A percentile compares a stretch with the other conserved stretches of the same genome.
These are phyloP conservation scores for Hedychridium roseum DNA, from an alignment of 2,888 invertebrate species.

Conservation along the genomic window DNA sequence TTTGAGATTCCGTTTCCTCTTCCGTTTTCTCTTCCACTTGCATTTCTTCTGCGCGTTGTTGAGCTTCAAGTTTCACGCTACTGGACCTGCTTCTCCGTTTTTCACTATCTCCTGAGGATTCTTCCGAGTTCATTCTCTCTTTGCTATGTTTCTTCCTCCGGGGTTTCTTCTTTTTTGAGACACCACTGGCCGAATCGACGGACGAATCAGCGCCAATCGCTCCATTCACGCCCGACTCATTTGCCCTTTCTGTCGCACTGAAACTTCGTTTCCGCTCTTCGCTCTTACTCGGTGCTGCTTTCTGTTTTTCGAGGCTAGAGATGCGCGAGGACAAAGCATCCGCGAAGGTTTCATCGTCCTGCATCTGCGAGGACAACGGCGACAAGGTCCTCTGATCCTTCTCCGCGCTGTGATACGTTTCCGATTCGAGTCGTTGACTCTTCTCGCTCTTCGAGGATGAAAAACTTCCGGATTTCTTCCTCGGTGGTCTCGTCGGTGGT, in stretches of 20 bases:
- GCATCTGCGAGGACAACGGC: constrained; percentile 36
- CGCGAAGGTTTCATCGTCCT: constrained; percentile 57
- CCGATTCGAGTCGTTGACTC: constrained; percentile 49
- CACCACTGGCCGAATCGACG: constrained; percentile 46
- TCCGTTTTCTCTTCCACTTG: constrained; percentile 24
- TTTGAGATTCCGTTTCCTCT: constrained; percentile 21
- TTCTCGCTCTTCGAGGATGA: constrained; percentile 62
- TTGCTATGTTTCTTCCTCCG: constrained; percentile 42
- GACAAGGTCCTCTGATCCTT: constrained; percentile 37
- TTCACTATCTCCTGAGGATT: constrained; percentile 33
- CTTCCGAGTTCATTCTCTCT: constrained; percentile 47
- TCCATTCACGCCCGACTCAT: constrained; percentile 58
- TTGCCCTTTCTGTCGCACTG: constrained; percentile 28
- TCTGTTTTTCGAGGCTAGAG: constrained; percentile 31
- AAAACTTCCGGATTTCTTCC: constrained; percentile 72
- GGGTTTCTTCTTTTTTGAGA: constrained; percentile 57
- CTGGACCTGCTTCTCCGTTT: constrained; percentile 11
- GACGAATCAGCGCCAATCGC: constrained; percentile 65
- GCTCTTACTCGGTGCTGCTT: constrained; percentile 20
- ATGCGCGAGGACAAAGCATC: constrained; percentile 52
- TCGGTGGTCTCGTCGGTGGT: constrained; percentile 69
- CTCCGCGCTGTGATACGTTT: constrained; percentile 59
- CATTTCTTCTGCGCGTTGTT: constrained; percentile 24
- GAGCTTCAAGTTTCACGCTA: constrained; percentile 11
- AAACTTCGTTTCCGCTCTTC: constrained; percentile 37